A percentile compares a stretch with the other conserved stretches of the same genome.
Conservation (phyloP, 2,113 vertebrate species). For the Heteronetta atricapilla region DNA sequence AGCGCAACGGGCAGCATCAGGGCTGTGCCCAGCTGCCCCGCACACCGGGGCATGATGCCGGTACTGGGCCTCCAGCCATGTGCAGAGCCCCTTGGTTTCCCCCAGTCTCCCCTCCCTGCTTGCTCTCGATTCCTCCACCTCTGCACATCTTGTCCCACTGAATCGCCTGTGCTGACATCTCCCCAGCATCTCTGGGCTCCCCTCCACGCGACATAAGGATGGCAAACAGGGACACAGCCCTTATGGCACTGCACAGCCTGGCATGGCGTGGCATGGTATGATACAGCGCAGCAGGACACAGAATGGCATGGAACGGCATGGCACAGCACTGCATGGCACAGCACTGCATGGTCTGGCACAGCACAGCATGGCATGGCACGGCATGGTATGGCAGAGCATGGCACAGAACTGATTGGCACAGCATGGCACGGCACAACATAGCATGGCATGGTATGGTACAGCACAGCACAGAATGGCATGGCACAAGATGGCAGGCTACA, state of each 20-base stretch:
- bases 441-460: too few species aligned
- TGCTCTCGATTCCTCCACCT: neutral
- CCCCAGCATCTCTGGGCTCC: neutral
- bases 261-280: neutral
- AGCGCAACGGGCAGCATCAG: too few species aligned
- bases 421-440: too few species aligned
- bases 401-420: too few species aligned
- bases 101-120: neutral
- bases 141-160: accelerated
- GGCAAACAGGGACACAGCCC: neutral
- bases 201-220: accelerated
- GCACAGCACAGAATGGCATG: too few species aligned
- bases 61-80: neutral
- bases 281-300: too few species aligned
- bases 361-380: too few species aligned
- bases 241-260: too few species aligned
- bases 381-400: neutral
- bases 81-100: neutral
- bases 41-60: neutral
- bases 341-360: too few species aligned
- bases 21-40: neutral
- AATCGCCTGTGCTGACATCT: accelerated
- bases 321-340: too few species aligned
- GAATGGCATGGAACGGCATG: too few species aligned
- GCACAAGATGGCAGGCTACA: too few species aligned